Percentiles rank a stretch among this genome's conserved stretches.
Conservation (phyloP, 2,888 invertebrate species). For the Hymenopus coronatus region DNA sequence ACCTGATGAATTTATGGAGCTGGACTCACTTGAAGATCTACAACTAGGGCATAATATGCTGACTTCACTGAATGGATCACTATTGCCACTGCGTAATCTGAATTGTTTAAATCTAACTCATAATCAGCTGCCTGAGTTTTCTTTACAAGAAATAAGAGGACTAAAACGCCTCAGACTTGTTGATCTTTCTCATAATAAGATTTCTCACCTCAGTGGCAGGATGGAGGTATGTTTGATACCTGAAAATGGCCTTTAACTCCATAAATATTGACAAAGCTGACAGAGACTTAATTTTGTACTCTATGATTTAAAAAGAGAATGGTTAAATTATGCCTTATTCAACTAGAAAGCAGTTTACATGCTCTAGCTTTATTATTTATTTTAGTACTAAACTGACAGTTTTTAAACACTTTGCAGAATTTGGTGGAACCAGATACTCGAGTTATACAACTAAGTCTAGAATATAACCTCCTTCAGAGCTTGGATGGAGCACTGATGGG, state of each 20-base stretch:
- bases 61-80: slow-evolving; percentile 67
- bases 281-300: no score
- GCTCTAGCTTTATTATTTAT: no score
- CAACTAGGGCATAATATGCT: slow-evolving; percentile 72
- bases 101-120: slow-evolving; percentile 71
- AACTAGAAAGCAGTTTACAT: no score
- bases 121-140: slow-evolving; percentile 73
- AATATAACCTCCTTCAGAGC: slow-evolving; percentile 68
- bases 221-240: slow-evolving; percentile 55
- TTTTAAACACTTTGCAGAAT: slow-evolving; percentile 53
- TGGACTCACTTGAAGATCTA: slow-evolving; percentile 65
- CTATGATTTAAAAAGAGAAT: no score
- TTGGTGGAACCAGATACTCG: slow-evolving; percentile 73
- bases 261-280: no score
- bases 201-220: slow-evolving; percentile 62
- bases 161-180: slow-evolving; percentile 65
- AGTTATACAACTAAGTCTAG: slow-evolving; percentile 67
- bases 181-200: slow-evolving; percentile 74
- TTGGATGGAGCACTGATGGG: slow-evolving; percentile 75
- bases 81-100: slow-evolving; percentile 65
- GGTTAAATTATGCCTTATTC: no score
- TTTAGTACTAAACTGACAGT: no score
- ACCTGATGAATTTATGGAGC: slow-evolving; percentile 72
- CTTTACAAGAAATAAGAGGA: slow-evolving; percentile 74
- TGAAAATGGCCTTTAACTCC: neutral